Conservation (phyloP, 2,888 invertebrate genomes). For the Flabesymbios commensalis region DNA sequence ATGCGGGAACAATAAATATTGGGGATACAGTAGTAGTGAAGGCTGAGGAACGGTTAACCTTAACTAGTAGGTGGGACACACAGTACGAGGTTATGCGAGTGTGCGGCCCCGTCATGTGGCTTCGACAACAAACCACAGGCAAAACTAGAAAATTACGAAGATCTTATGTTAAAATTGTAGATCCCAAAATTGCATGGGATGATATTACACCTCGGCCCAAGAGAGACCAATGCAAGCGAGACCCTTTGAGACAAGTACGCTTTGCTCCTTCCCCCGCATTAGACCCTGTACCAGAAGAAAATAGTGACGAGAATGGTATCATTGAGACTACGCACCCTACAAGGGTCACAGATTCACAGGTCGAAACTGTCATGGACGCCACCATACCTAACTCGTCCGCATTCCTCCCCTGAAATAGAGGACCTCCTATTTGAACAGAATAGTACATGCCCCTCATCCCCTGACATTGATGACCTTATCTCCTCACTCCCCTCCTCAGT, state of each 20-base stretch:
- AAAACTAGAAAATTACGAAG: background rate
- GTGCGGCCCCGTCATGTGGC: background rate
- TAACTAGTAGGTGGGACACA: constrained; percentile 7
- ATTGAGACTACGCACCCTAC: too few relatives aligned
- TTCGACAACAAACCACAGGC: constrained; percentile 7
- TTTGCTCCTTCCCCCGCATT: background rate
- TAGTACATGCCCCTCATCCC: too few relatives aligned
- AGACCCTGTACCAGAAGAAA: background rate
- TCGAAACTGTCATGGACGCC: too few relatives aligned
- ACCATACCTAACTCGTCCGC: too few relatives aligned
- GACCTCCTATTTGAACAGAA: too few relatives aligned
- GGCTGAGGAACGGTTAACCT: constrained; percentile 4
- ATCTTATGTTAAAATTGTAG: background rate
- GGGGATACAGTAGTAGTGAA: constrained; percentile 6
- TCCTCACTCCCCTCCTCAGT: too few relatives aligned
- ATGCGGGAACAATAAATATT: background rate
- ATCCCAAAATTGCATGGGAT: constrained; percentile 9
- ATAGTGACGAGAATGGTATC: too few relatives aligned
- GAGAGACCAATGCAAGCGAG: background rate
- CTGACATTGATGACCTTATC: too few relatives aligned
- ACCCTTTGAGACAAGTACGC: background rate
- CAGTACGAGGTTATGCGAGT: constrained; percentile 6
- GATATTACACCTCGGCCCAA: background rate
- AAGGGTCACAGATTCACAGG: too few relatives aligned
- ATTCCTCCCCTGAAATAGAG: too few relatives aligned